Conservation (phyloP, 2,113 vertebrate genomes). For the Pogonocichla stellata region DNA sequence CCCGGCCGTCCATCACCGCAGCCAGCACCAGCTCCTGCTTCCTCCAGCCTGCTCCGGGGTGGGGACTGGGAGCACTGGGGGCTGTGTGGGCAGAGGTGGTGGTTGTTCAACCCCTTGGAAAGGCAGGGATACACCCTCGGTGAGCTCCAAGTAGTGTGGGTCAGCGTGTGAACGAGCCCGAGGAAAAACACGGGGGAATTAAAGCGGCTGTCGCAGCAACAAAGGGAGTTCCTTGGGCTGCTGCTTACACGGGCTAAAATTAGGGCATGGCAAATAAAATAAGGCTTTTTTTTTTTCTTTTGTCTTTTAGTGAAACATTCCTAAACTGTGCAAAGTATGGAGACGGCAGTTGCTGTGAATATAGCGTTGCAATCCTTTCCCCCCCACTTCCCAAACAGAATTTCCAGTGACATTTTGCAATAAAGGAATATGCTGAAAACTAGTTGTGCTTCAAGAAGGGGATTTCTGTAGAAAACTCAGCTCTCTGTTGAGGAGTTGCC, state of each 20-base stretch:
- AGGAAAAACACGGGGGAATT: background rate
- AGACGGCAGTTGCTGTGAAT: background rate
- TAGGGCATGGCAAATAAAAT: background rate
- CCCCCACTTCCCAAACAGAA: background rate
- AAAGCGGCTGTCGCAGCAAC: background rate
- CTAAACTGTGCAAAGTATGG: background rate
- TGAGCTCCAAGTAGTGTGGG: background rate
- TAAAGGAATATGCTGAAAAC: background rate
- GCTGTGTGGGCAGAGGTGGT: background rate
- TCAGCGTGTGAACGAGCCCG: background rate
- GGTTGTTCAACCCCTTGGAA: background rate
- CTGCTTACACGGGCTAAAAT: background rate
- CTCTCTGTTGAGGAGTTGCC: background rate
- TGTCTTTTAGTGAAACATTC: background rate
- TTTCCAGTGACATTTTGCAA: background rate
- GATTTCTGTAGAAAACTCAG: background rate
- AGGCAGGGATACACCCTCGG: rapidly evolving
- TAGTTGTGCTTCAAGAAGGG: background rate
- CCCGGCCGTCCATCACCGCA: background rate
- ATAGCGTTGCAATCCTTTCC: background rate
- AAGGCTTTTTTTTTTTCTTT: background rate
- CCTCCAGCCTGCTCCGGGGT: background rate
- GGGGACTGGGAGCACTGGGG: rapidly evolving
- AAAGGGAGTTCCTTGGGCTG: background rate
- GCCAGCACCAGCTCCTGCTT: background rate